Percentiles rank a stretch among this genome's conserved stretches.
phyloP scores from a whole-genome alignment of 2,797 vertebrate genomes.

The Lindbergichthys nudifrons region DNA sequence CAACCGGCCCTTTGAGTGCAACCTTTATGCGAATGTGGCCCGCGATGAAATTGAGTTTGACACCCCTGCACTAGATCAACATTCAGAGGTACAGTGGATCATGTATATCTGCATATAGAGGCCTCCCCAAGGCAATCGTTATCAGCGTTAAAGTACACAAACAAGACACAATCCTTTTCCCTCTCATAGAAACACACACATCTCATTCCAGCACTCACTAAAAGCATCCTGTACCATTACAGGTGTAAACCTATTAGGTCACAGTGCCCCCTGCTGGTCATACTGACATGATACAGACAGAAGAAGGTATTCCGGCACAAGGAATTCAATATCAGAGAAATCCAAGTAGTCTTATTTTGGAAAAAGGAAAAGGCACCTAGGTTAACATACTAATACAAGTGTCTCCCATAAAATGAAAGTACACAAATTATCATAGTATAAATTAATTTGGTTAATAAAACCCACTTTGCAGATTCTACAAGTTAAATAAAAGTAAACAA shows the following conservation, averaged over 20 bases:
- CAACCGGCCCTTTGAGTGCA: no score
- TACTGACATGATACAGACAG: constrained; percentile 3
- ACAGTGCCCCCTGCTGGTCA: constrained; percentile 76
- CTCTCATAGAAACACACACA: constrained; percentile 18
- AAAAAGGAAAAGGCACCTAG: no score
- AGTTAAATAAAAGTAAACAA: no score
- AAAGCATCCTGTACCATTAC: not conserved
- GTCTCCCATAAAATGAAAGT: no score
- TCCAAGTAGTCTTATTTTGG: no score
- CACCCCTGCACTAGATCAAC: not conserved
- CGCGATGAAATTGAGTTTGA: no score
- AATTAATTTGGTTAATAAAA: no score
- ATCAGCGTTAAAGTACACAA: constrained; percentile 11
- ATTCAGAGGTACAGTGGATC: constrained; percentile 2
- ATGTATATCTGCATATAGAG: constrained; percentile 1
- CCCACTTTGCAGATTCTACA: no score
- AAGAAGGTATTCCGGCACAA: not conserved
- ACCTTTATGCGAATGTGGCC: no score
- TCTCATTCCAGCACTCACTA: constrained; percentile 6
- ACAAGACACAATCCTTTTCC: constrained; percentile 21
- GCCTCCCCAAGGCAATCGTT: not conserved
- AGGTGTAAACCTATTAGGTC: constrained; percentile 19
- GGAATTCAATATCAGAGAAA: not conserved
- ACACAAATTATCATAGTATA: no score
- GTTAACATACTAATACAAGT: no score